Evolutionary conservation across 1,140 invertebrate species (phyloP), one percentile per base, ranked within the genome.

Genomic region (Drosophila bocqueti): DNA sequence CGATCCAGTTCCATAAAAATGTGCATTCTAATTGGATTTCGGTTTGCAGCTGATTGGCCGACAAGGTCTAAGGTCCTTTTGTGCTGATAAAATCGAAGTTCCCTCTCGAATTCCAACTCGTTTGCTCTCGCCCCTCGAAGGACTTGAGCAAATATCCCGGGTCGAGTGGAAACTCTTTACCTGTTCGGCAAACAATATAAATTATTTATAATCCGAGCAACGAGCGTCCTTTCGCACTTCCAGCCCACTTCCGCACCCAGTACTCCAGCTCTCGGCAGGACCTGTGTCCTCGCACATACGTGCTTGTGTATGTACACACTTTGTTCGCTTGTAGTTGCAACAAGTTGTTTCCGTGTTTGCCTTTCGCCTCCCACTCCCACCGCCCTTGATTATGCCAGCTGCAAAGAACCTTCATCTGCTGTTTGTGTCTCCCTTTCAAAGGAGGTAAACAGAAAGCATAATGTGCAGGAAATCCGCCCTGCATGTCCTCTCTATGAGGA

Each of bases 271-370:
- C 26, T 40, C 16, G 24, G n/a, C 68, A 71, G 68, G 66, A 71
- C 66, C 38, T 31, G 45, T 72, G 50, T 72, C 65, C 66, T 76
- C 46, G 46, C 46, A 64, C 45, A 60, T 57, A 54, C 42, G 50
- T 21, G 50, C 31, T 36, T 40, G 26, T 66, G 24, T 50, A 42
- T 54, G 63, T 59, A 60, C 57, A 54, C 49, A 78, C 43, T 69
- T 49, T 62, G 57, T 71, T 71, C 43, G 40, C 75, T 77, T 77
- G 66, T 83, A 79, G 83, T 83, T 86, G 83, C 83, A 86, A 86
- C 83, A 86, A 86, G 84, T 86, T 86, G 83, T 89, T 87, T 86
- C 83, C 83, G 76, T 85, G 82, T 86, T 86, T 85, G 82, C 74
- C 64, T 75, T 84, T 55, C 62, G 46, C 2, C 18, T 24, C 24